Evolutionary conservation across 2,888 invertebrate genomes (phyloP), one percentile per base, ranked within the genome.

Genomic region (Rotaria sp.): DNA sequence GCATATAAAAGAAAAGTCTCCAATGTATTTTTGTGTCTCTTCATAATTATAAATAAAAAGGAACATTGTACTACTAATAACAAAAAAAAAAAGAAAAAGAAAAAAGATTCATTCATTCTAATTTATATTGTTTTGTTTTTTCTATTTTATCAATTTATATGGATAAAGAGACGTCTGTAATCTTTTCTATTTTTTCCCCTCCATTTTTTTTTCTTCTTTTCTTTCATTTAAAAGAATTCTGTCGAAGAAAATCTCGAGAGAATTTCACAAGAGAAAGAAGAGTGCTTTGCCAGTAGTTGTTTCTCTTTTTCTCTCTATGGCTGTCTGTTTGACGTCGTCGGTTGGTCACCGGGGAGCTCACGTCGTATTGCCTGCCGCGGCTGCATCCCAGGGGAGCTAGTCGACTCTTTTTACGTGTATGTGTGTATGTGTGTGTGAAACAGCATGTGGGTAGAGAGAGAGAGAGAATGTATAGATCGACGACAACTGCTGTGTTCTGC

Each of bases 271-370:
- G 35, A 67, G 35, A 67, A 67, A 67, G 67, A 67, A 35, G 67
- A 67, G 67, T 35, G 67, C 67, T 67, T 15, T 67, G 67, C 67
- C 67, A 67, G 35, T 67, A 67, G 67, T 35, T 67, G 67, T 67
- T 67, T 67, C 67, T 67, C 67, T 67, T 35, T 67, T 67, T 67
- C 67, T 67, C 67, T 67, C 67, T 67, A 67, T 67, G 67, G 67
- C 67, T 67, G 67, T 67, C 67, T 67, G 67, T 67, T 67, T 67
- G 67, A 67, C 67, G 67, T 67, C 67, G 67, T 67, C 67, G 67
- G 67, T 21, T 67, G 67, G 67, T 67, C 67, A 67, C 67, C 35
- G 35, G 67, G 67, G 67, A 67, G 67, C 67, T 35, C 67, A 67
- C 67, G 67, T 67, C 67, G 67, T 67, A 67, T 67, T 67, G 67